Conservation (phyloP, 2,888 invertebrate genomes). For the Drosophila leonis region DNA sequence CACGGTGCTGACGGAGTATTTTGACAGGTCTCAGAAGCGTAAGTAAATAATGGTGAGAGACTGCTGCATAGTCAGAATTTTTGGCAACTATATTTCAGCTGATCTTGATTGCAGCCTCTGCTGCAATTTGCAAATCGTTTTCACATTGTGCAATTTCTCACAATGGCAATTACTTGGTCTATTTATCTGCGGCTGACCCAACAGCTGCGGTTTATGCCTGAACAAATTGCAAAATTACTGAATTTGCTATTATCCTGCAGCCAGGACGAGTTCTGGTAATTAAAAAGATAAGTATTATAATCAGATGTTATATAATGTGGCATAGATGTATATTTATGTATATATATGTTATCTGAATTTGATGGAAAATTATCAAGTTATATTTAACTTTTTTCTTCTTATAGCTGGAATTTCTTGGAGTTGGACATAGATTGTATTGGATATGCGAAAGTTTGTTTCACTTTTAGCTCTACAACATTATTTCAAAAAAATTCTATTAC, state of each 20-base stretch:
- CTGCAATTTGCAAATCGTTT: conserved; percentile 11
- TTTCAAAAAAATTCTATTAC: no score
- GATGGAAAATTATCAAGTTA: not conserved
- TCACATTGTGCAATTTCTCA: conserved; percentile 50
- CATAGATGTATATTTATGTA: no score
- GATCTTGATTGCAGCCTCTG: conserved; percentile 7
- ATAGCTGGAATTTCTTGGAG: not conserved
- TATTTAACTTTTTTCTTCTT: not conserved
- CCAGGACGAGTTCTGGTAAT: not conserved
- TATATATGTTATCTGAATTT: not conserved
- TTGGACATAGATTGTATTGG: not conserved
- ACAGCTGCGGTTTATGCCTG: conserved; percentile 57
- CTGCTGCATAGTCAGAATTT: not conserved
- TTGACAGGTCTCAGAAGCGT: conserved; percentile 68
- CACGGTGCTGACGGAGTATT: conserved; percentile 65
- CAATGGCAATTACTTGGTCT: conserved; percentile 27
- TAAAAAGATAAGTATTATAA: not conserved
- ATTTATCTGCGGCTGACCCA: conserved; percentile 46
- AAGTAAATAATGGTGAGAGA: not conserved
- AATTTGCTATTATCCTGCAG: not conserved
- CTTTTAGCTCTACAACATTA: not conserved
- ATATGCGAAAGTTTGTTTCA: no score
- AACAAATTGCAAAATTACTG: conserved; percentile 7
- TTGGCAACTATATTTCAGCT: conserved; percentile 58
- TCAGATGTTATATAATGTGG: not conserved